Evolutionary conservation across 2,113 vertebrate species (phyloP).

Genomic region (Butastur rufipennis): DNA sequence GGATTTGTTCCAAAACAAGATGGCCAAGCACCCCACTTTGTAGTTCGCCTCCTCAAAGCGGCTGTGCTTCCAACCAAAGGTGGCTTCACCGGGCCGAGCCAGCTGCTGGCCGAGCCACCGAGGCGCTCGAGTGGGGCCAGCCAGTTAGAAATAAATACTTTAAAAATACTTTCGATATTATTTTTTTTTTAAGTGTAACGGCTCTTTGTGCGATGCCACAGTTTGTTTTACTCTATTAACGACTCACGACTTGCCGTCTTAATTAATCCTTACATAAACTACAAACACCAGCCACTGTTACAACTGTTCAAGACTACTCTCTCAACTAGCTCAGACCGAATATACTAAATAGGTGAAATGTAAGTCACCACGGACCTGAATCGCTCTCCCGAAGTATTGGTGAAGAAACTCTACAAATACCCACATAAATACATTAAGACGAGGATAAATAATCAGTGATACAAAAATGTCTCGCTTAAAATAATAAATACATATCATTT

Average conservation of each 20-base stretch:
- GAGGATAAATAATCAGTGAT: constrained; percentile 99
- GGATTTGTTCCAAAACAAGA: constrained; percentile 52
- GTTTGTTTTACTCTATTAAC: constrained; percentile 80
- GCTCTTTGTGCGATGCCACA: constrained; percentile 67
- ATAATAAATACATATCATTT: constrained; percentile 96
- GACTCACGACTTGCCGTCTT: constrained; percentile 84
- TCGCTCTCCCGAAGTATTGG: constrained; percentile 79
- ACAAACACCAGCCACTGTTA: constrained; percentile 88
- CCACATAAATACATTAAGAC: constrained; percentile 95
- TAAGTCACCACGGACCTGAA: constrained; percentile 76
- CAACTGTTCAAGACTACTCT: constrained; percentile 86
- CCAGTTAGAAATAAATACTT: constrained; percentile 77
- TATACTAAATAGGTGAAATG: constrained; percentile 87
- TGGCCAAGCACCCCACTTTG: constrained; percentile 68
- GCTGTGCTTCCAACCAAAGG: constrained; percentile 61
- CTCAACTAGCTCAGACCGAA: constrained; percentile 81
- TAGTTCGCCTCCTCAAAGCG: constrained; percentile 48
- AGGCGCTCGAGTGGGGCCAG: constrained; percentile 67
- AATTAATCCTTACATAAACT: constrained; percentile 85
- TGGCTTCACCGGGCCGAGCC: constrained; percentile 65
- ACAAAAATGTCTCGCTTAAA: constrained; percentile 89
- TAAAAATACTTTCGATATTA: constrained; percentile 26
- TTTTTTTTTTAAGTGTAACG: constrained; percentile 45
- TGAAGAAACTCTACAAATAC: constrained; percentile 86
- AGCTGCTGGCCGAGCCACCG: constrained; percentile 73